Conservation (phyloP, 2,797 vertebrate genomes). For the Pelodytes ibericus region DNA sequence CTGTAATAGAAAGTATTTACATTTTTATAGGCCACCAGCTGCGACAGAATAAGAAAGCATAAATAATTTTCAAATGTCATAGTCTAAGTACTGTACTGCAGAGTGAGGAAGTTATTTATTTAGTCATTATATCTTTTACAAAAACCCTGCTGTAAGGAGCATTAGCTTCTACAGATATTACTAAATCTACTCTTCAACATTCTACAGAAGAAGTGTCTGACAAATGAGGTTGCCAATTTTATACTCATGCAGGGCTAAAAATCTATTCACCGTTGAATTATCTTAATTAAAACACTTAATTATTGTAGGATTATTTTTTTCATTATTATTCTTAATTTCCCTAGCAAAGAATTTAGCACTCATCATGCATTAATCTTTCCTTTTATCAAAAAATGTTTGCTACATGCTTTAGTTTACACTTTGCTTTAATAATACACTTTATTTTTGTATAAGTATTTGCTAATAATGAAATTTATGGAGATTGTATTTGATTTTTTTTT, state of each 20-base stretch:
- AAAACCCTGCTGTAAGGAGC: not conserved
- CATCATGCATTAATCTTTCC: slow-evolving; percentile 6
- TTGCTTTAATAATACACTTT: too few species aligned
- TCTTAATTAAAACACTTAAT: slow-evolving; percentile 37
- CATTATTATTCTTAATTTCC: slow-evolving; percentile 27
- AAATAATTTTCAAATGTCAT: slow-evolving; percentile 1
- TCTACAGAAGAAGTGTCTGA: slow-evolving; percentile 16
- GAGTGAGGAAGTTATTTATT: slow-evolving; percentile 19
- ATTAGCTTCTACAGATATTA: slow-evolving; percentile 1
- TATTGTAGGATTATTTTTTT: slow-evolving; percentile 34
- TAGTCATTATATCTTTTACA: slow-evolving; percentile 2
- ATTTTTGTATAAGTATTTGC: too few species aligned
- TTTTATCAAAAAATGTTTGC: slow-evolving; percentile 22
- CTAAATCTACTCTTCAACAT: slow-evolving; percentile 36
- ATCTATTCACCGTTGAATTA: slow-evolving; percentile 12
- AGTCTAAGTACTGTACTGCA: not conserved
- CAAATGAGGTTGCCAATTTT: slow-evolving; percentile 33
- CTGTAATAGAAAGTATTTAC: slow-evolving; percentile 9
- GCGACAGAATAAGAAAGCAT: not conserved
- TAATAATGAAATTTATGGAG: too few species aligned
- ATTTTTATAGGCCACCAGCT: slow-evolving; percentile 6
- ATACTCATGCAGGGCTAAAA: slow-evolving; percentile 2
- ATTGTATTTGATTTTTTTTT: too few species aligned
- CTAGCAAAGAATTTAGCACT: slow-evolving; percentile 21
- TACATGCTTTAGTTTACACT: not conserved